A percentile compares a stretch with the other conserved stretches of the same genome.
phyloP scores from a whole-genome alignment of 1,140 invertebrate species.

The Papilio machaon region DNA sequence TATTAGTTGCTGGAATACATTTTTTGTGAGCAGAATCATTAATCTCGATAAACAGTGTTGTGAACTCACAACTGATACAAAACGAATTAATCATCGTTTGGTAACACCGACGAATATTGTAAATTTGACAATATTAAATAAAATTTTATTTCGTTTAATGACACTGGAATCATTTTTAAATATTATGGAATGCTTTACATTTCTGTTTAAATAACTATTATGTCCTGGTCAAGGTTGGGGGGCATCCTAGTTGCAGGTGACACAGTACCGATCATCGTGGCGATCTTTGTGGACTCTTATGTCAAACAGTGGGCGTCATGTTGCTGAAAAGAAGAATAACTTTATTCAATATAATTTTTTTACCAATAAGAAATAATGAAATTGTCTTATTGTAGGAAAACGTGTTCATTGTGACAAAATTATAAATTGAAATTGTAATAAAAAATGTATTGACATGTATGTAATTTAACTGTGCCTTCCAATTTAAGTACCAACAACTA shows the following conservation, averaged over 20 bases:
- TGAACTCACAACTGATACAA: constrained; percentile 39
- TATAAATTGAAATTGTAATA: neutral
- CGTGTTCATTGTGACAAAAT: neutral
- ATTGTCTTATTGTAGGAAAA: neutral
- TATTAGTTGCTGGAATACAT: constrained; percentile 18
- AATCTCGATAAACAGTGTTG: constrained; percentile 39
- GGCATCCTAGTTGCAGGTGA: too few species aligned
- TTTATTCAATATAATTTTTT: too few species aligned
- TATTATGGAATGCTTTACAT: neutral
- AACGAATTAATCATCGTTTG: constrained; percentile 36
- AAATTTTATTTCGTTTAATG: constrained; percentile 31
- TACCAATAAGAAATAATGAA: neutral
- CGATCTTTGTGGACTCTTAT: too few species aligned
- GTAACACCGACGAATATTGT: constrained; percentile 19
- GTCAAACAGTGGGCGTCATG: too few species aligned
- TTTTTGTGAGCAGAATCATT: constrained; percentile 33
- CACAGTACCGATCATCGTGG: too few species aligned
- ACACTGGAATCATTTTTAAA: neutral
- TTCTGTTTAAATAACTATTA: neutral
- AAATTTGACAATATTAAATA: constrained; percentile 39
- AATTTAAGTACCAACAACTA: neutral
- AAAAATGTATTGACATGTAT: neutral
- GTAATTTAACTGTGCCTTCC: neutral
- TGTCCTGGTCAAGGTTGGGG: too few species aligned
- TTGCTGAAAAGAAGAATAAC: too few species aligned